Base-by-base conservation (phyloP, 2,113 vertebrate genomes). In the Boleophthalmus pectinirostris region DNA sequence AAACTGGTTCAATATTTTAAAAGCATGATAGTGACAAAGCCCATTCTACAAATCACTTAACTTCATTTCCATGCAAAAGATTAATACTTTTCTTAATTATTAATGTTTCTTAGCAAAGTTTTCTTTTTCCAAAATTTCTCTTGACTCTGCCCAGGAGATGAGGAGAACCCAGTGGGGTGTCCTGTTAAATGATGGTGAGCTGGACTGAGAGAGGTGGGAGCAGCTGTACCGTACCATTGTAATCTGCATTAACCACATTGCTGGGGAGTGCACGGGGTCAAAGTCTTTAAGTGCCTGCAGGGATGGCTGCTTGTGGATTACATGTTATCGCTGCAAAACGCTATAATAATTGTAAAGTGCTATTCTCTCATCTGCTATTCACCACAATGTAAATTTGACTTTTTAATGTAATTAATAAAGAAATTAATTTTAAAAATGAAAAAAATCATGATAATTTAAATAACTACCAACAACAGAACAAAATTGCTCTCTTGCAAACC, bases 241-340 rank as follows among this genome's bases (percentile, higher is more conserved):
- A 93, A 93, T 92, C 90, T 92, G 89, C 88, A 92, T 92, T 92
- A 92, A 91, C 88, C 90, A 89, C 90, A 88, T 89, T 91, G 90
- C 89, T 82, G 80, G 78, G 51, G 77, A 89, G 91, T 89, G 89
- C 90, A 92, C 76, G 57, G 83, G 93, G 93, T 93, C 92, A 94
- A 93, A 93, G 87, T 93, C 90, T 93, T 94, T 92, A 92, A 92
- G 85, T 88, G 90, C 87, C 90, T 90, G 83, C 85, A 87, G 91
- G 88, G 90, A 92, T 79, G 79, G 83, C 46, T 79, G 79, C 84
- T 69, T 77, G 82, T 91, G 90, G 90, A 92, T 92, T 88, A 90
- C 86, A 90, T 82, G 84, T 87, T 89, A 86, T 87, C 66, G 68
- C 81, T 79, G 29, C 49, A 35, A 81, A 74, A 88, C 69, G 73